Conservation (phyloP, 2,888 invertebrate genomes). For the Mesorhabditis spiculigera region DNA sequence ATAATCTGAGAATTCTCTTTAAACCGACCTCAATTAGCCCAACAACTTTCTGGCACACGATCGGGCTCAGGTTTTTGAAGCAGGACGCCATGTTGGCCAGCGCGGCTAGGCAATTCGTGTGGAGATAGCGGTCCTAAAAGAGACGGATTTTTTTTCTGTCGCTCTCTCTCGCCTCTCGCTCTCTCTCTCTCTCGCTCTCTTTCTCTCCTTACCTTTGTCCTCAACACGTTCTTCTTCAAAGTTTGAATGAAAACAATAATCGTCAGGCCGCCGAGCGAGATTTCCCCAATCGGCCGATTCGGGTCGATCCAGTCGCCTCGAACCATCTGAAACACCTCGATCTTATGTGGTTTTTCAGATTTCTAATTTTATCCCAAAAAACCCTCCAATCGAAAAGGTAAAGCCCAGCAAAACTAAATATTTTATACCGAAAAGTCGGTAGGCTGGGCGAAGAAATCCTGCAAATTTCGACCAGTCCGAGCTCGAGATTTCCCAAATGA, state of each 20-base stretch:
- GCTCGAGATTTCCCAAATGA: no score
- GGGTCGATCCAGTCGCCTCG: conserved; percentile 85
- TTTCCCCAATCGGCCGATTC: conserved; percentile 77
- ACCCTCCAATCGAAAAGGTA: no score
- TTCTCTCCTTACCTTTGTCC: conserved; percentile 75
- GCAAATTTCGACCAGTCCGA: no score
- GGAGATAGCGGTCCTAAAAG: conserved; percentile 71
- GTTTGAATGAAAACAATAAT: conserved; percentile 92
- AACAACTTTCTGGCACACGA: conserved; percentile 88
- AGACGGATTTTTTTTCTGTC: no score
- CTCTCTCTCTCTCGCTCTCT: no score
- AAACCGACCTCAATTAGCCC: conserved; percentile 54
- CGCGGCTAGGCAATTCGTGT: conserved; percentile 95
- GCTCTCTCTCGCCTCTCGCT: no score
- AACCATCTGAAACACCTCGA: conserved; percentile 70
- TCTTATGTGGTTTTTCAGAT: no score
- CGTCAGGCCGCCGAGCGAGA: conserved; percentile 86
- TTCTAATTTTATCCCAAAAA: no score
- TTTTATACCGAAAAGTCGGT: not conserved
- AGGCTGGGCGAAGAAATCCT: not conserved
- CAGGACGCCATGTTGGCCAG: conserved; percentile 93
- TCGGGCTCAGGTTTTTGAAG: conserved; percentile 86
- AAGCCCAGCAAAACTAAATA: not conserved
- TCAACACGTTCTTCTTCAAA: conserved; percentile 92
- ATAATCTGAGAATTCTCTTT: not conserved